phyloP scores from a whole-genome alignment of 2,888 invertebrate genomes.

The Drosophila suboccidentalis region DNA sequence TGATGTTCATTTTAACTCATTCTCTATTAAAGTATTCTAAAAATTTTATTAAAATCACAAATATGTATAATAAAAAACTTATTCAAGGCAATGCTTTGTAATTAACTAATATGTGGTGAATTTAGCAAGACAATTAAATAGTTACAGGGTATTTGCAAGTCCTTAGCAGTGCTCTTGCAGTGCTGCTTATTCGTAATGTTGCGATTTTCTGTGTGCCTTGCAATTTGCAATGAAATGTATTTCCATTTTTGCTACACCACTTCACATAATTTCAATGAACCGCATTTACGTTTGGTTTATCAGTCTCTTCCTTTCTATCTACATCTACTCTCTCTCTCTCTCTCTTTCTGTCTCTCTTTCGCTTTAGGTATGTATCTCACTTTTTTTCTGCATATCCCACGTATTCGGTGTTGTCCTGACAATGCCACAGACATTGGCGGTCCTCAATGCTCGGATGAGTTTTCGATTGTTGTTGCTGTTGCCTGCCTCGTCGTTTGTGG shows the following conservation, averaged over 20 bases:
- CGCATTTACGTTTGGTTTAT: conserved; percentile 67
- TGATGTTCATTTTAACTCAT: too few relatives aligned
- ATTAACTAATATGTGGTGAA: background rate
- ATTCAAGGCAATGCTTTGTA: too few relatives aligned
- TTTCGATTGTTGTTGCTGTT: conserved; percentile 43
- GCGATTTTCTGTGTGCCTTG: conserved; percentile 40
- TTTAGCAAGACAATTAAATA: background rate
- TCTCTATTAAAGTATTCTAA: too few relatives aligned
- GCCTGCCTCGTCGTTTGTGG: conserved; percentile 60
- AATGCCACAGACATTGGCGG: conserved; percentile 45
- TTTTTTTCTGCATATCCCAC: conserved; percentile 31
- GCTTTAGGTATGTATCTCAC: conserved; percentile 5
- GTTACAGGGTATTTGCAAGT: background rate
- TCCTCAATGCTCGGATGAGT: conserved; percentile 38
- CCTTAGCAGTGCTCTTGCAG: too few relatives aligned
- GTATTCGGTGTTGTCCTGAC: conserved; percentile 57
- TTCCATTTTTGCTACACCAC: conserved; percentile 43
- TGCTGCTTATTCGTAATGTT: conserved; percentile 18
- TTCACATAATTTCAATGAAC: conserved; percentile 74
- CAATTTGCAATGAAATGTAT: conserved; percentile 53
- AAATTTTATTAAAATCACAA: background rate
- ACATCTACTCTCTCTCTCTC: background rate
- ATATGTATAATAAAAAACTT: background rate
- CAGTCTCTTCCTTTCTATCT: conserved; percentile 15
- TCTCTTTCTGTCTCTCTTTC: background rate